Percentiles rank a stretch among this genome's conserved stretches.
Conservation (phyloP, 2,888 invertebrate species). For the Melanostoma scalare region DNA sequence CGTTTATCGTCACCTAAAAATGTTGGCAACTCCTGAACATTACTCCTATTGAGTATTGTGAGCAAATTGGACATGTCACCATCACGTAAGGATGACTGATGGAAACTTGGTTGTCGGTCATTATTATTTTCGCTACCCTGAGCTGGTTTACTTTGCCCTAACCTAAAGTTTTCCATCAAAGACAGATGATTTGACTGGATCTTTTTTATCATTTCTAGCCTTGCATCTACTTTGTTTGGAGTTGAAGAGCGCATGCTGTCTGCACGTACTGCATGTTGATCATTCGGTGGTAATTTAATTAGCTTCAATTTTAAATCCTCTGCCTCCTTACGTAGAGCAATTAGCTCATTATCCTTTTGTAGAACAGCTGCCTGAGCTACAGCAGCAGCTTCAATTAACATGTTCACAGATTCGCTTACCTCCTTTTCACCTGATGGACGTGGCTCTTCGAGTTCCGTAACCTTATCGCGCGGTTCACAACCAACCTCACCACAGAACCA, state of each 20-base stretch:
- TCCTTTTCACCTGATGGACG: neutral
- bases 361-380: conserved; percentile 2
- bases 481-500: neutral
- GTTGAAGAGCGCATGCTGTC: neutral
- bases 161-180: neutral
- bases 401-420: neutral
- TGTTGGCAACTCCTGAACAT: conserved; percentile 18
- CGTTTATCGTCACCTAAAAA: conserved; percentile 25
- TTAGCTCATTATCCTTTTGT: conserved; percentile 19
- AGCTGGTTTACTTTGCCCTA: neutral
- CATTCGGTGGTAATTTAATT: neutral
- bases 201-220: conserved; percentile 16
- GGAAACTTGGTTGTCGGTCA: neutral
- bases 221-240: neutral
- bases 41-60: conserved; percentile 14
- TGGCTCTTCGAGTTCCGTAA: neutral
- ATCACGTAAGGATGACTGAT: neutral
- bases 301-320: conserved; percentile 2
- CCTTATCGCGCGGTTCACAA: neutral
- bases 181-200: conserved; percentile 19
- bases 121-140: neutral
- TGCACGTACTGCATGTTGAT: neutral
- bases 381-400: neutral
- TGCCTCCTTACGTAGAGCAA: conserved; percentile 15
- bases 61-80: conserved; percentile 6